Evolutionary conservation across 2,797 vertebrate species (phyloP), one percentile per base, ranked within the genome.

Genomic region (Arctocebus calabarensis): DNA sequence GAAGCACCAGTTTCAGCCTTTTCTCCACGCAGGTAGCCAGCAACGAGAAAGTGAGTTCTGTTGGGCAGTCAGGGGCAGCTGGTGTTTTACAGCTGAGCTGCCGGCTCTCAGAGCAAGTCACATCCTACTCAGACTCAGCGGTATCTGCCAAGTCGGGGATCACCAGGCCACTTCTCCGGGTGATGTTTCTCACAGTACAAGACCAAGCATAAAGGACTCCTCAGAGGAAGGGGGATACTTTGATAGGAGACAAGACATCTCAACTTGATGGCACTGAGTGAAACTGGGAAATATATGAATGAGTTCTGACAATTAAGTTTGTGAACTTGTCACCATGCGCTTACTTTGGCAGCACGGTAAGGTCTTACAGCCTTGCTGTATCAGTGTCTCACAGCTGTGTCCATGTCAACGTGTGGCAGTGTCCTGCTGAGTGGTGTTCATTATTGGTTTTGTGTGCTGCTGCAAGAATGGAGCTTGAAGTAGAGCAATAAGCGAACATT

Each of bases 251-350:
- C 20, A 2, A 22, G 78, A 4, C 2, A 12, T 74, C 66, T 90
- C 87, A 10, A 3, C n/a, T 32, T 19, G 48, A 20, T 4, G 0
- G 82, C 17, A 4, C 3, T 0, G 0, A 23, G 83, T 19, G 48
- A 43, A 66, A 45, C 48, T 34, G 29, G 45, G 61, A 75, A 40
- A 27, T 2, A 1, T 37, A 84, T 2, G 14, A 52, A 16, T 16
- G 48, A 16, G 48, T 52, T 52, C 48, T 52, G 48, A 52, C 14
- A 16, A 52, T 52, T 52, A 52, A 52, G 48, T 16, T 52, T 4
- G 1, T 52, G 48, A 52, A 52, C 48, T 52, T 52, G 48, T 3
- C 48, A 52, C 48, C 13, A 52, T 52, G 48, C 48, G 11, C 14
- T 52, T 52, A 52, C 48, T 13, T 52, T 14, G 48, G 48, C 14